Conservation (phyloP, 2,113 vertebrate species). For the Semnornis frantzii region DNA sequence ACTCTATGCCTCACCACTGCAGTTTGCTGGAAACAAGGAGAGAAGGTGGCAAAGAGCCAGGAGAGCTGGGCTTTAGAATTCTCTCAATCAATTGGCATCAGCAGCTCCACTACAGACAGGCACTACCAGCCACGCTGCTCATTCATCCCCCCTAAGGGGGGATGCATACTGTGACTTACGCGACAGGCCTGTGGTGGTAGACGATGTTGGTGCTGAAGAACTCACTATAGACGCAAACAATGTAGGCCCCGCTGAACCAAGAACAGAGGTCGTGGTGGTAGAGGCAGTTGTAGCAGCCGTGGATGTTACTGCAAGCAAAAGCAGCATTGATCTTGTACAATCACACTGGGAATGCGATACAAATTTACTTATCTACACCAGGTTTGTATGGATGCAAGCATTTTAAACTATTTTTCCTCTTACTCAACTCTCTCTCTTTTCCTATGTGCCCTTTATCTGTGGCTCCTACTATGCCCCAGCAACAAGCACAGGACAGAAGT, state of each 20-base stretch:
- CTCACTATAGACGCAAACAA: conserved; percentile 64
- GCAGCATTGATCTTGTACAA: accelerated
- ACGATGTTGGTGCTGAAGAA: conserved; percentile 42
- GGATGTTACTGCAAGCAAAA: conserved; percentile 2
- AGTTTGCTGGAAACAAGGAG: neutral
- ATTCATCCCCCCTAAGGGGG: neutral
- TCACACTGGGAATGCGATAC: neutral
- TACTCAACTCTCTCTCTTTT: no score
- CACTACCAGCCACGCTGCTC: neutral
- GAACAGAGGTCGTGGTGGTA: conserved; percentile 42
- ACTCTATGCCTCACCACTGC: neutral
- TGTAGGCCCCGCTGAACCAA: conserved; percentile 46
- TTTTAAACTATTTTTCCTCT: neutral
- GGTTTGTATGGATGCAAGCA: accelerated
- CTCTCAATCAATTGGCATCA: neutral
- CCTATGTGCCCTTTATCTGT: no score
- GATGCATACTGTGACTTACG: conserved; percentile 68
- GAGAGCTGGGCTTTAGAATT: neutral
- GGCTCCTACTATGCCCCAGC: neutral
- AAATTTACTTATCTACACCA: neutral
- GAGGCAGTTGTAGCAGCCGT: conserved; percentile 63
- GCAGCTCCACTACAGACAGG: neutral
- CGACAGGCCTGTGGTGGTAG: conserved; percentile 63
- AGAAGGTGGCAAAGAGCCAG: neutral
- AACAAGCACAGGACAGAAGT: neutral